Conservation (phyloP, 1,140 invertebrate genomes). For the Hypsibius dujardini region DNA sequence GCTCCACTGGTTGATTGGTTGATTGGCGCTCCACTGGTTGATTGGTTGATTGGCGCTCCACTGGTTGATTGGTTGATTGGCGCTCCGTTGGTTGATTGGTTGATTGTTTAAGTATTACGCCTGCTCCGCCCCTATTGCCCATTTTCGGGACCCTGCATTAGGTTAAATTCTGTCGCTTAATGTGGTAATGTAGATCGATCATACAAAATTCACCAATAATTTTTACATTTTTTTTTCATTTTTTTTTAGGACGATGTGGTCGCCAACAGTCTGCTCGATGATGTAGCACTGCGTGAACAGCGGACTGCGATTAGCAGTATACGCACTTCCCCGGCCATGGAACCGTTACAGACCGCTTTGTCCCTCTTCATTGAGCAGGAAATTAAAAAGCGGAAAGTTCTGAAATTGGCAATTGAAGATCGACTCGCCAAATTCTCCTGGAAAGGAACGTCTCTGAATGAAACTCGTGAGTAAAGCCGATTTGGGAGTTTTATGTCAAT, state of each 20-base stretch:
- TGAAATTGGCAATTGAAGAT: neutral
- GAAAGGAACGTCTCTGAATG: neutral
- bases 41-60: no score
- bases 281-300: neutral
- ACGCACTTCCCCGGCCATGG: neutral
- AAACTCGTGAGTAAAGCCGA: neutral
- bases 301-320: neutral
- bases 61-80: no score
- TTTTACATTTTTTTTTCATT: neutral
- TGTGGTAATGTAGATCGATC: no score
- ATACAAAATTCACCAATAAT: no score
- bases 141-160: no score
- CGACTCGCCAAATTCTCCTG: neutral
- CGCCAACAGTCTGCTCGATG: neutral
- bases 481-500: neutral
- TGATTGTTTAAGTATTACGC: no score
- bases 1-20: no score
- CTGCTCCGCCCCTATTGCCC: no score
- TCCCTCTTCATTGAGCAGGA: neutral
- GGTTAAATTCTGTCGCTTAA: no score
- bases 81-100: no score
- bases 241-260: neutral
- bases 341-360: neutral
- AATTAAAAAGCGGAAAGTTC: constrained; percentile 9
- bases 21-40: no score